Percentiles rank a stretch among this genome's conserved stretches.
phyloP scores from a whole-genome alignment of 2,888 invertebrate species.

The Hypomecis atomaria region DNA sequence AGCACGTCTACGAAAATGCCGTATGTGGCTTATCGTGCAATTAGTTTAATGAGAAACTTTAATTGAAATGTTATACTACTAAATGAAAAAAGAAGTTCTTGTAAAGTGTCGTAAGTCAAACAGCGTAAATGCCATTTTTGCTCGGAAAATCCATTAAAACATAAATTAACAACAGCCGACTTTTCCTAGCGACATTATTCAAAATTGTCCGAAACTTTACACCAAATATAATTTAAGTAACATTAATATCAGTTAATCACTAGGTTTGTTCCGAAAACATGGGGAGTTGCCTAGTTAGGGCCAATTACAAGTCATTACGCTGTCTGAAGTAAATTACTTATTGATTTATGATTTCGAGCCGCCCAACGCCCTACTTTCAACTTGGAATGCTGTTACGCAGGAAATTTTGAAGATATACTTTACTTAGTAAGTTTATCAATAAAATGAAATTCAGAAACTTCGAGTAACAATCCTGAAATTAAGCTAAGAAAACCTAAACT shows the following conservation, averaged over 20 bases:
- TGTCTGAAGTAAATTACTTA: constrained; percentile 36
- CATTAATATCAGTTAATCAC: constrained; percentile 40
- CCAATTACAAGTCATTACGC: constrained; percentile 39
- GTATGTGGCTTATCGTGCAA: too few relatives aligned
- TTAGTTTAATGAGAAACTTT: too few relatives aligned
- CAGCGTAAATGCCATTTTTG: background rate
- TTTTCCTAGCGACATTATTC: constrained; percentile 21
- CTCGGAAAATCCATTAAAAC: background rate
- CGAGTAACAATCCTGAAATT: too few relatives aligned
- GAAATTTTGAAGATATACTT: background rate
- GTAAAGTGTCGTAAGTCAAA: background rate
- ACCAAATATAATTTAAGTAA: constrained; percentile 38
- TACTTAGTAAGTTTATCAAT: background rate
- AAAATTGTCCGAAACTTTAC: constrained; percentile 36
- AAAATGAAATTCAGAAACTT: background rate
- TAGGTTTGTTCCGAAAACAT: constrained; percentile 31
- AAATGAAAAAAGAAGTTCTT: too few relatives aligned
- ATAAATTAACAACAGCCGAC: background rate
- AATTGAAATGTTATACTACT: too few relatives aligned
- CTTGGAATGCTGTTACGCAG: constrained; percentile 9
- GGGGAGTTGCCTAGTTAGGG: constrained; percentile 35
- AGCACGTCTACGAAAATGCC: too few relatives aligned
- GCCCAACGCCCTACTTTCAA: constrained; percentile 30
- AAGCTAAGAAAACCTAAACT: too few relatives aligned
- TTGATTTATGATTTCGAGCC: constrained; percentile 37